Conservation (phyloP, 2,888 invertebrate genomes). For the Gastracanthus pulcherrimus region DNA sequence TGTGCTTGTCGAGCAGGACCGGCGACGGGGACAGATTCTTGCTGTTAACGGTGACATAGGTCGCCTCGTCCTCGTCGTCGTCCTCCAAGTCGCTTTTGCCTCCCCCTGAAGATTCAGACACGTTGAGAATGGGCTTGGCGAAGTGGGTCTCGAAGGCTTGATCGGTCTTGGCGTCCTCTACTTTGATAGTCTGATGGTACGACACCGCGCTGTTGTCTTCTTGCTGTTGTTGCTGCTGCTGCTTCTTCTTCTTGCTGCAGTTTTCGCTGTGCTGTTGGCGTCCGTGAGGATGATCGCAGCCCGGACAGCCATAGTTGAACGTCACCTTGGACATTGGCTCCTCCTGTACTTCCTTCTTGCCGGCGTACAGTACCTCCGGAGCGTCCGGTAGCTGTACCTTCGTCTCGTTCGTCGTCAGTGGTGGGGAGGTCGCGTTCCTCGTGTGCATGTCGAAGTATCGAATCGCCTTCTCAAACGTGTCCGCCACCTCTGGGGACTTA, state of each 20-base stretch:
- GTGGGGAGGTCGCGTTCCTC: slow-evolving; percentile 5
- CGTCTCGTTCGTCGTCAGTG: slow-evolving; percentile 36
- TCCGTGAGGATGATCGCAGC: slow-evolving; percentile 66
- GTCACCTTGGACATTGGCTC: slow-evolving; percentile 70
- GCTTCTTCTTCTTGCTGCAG: slow-evolving; percentile 47
- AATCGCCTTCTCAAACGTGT: slow-evolving; percentile 69
- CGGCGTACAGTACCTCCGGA: slow-evolving; percentile 63
- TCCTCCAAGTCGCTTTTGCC: slow-evolving; percentile 59
- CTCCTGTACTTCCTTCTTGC: slow-evolving; percentile 67
- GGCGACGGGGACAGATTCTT: slow-evolving; percentile 62
- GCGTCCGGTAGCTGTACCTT: slow-evolving; percentile 59
- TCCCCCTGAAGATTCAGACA: slow-evolving; percentile 54
- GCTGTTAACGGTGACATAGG: slow-evolving; percentile 68
- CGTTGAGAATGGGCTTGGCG: slow-evolving; percentile 63
- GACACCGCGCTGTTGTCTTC: not conserved
- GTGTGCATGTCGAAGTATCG: slow-evolving; percentile 69
- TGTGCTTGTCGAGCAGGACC: slow-evolving; percentile 65
- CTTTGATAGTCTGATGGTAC: slow-evolving; percentile 37
- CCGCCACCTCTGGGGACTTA: slow-evolving; percentile 54
- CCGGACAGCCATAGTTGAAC: slow-evolving; percentile 67
- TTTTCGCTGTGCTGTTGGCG: slow-evolving; percentile 61
- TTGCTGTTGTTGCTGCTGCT: too few species aligned
- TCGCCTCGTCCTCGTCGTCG: slow-evolving; percentile 66
- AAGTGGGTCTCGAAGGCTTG: slow-evolving; percentile 64
- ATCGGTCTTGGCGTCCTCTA: slow-evolving; percentile 24